Evolutionary conservation across 2,888 invertebrate genomes (phyloP).

Genomic region (Hyposoter didymator): DNA sequence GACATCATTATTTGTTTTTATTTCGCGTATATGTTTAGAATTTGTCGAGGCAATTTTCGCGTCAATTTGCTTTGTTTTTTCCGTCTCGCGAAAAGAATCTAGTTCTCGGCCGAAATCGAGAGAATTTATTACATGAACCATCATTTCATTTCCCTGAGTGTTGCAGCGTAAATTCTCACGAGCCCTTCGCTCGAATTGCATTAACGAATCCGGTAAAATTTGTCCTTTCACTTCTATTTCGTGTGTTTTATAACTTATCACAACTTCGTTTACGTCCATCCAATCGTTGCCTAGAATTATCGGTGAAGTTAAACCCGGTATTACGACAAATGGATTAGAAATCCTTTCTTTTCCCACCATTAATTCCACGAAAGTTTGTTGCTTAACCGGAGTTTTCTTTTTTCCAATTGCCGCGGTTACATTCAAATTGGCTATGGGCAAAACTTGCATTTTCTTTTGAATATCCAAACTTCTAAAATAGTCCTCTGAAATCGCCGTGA

Average conservation of each 20-base stretch:
- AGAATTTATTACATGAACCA: not conserved
- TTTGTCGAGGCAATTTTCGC: not conserved
- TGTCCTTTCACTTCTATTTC: not conserved
- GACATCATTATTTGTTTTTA: not conserved
- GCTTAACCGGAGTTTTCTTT: not conserved
- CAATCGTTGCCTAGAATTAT: slow-evolving; percentile 6
- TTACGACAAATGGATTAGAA: slow-evolving; percentile 7
- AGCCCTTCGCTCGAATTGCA: not conserved
- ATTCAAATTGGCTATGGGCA: not conserved
- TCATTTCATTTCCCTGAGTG: not conserved
- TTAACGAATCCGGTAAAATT: not conserved
- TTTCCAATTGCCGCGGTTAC: not conserved
- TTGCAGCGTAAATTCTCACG: not conserved
- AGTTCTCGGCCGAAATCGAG: not conserved
- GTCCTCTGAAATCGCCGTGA: not conserved
- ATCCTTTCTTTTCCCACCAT: not conserved
- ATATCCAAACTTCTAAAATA: not conserved
- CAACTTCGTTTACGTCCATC: not conserved
- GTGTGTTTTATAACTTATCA: not conserved
- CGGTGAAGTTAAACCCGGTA: slow-evolving; percentile 17
- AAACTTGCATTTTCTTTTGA: not conserved
- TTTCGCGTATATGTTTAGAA: not conserved
- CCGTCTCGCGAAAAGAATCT: not conserved
- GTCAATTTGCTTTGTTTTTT: not conserved
- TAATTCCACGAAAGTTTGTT: not conserved